Base-by-base conservation (phyloP, 2,113 vertebrate species). In the Cryptomyrus ogoouensis region DNA sequence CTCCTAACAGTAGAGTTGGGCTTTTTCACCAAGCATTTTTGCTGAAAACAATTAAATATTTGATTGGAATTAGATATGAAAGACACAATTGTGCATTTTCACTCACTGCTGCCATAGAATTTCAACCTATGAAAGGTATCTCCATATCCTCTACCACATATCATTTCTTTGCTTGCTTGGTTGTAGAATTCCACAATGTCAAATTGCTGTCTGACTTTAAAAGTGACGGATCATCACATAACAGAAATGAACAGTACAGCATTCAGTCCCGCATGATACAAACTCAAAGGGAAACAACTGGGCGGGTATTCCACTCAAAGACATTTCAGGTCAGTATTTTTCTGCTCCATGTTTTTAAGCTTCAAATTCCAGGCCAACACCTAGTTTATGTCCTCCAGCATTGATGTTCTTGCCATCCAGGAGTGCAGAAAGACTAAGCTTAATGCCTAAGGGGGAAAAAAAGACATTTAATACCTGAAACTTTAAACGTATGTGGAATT, bases 341-440 rank as follows among this genome's bases (percentile, higher is more conserved):
- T 74, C 47, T n/a, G 17, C 15, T 83, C 89, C 77, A 44, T 89
- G 90, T 90, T 90, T 94, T 95, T 97, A 99, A 21, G 98, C 98
- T 96, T 99, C 97, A 94, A 99, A 98, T 96, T 99, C 98, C 88
- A 99, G 93, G 94, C 98, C 98, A 91, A 99, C 95, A 92, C 98
- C 98, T 53, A 99, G 96, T 94, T 99, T 99, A 95, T 99, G 98
- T 92, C 98, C 98, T 1, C 98, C 98, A 2, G 97, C 97, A 0
- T 98, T 98, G 94, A 99, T 96, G 74, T 99, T 99, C 95, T 98
- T 99, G 93, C 98, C 98, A 91, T 99, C 98, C 90, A 99, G 94
- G 93, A 99, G 96, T 93, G 98, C 97, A 31, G 98, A 99, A 90
- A 99, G 95, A 0, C 97, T 99, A 95, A 99, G 94, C 94, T 99